These are phyloP conservation scores for Anolis sagrei DNA, from an alignment of 2,113 vertebrate genomes.

Conservation along the genomic window DNA sequence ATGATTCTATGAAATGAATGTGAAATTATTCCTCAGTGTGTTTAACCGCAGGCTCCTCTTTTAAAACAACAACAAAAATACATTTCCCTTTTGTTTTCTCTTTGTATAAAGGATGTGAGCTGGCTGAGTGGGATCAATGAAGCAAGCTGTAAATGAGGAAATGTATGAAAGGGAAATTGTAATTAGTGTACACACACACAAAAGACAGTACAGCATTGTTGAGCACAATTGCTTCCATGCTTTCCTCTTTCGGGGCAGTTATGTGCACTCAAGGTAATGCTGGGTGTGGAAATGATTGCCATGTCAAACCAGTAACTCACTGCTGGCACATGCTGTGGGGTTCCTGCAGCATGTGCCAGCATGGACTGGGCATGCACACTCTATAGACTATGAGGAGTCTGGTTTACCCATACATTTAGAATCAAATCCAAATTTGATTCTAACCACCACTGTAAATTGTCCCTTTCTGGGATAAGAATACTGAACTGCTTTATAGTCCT, in stretches of 20 bases:
- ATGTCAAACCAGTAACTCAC: not conserved
- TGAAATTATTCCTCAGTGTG: slow-evolving; percentile 30
- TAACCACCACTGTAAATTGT: not conserved
- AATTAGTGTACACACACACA: slow-evolving; percentile 26
- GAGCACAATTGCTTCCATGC: not conserved
- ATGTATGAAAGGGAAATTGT: slow-evolving; percentile 36
- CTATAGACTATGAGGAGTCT: not conserved
- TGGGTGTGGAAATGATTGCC: not conserved
- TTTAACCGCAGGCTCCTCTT: slow-evolving; percentile 38
- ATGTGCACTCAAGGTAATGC: slow-evolving; percentile 13
- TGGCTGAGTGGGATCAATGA: slow-evolving; percentile 45
- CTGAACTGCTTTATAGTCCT: too few species aligned
- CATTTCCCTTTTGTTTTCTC: slow-evolving; percentile 49
- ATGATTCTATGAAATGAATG: slow-evolving; percentile 50
- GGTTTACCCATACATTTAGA: not conserved
- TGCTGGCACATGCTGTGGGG: not conserved
- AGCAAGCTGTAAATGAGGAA: slow-evolving; percentile 54
- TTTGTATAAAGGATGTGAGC: slow-evolving; percentile 34
- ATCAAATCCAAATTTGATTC: not conserved
- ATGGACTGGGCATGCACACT: not conserved
- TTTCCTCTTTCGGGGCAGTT: not conserved
- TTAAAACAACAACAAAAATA: slow-evolving; percentile 52
- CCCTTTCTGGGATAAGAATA: too few species aligned
- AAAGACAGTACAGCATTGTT: slow-evolving; percentile 3
- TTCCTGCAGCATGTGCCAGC: not conserved